These are phyloP conservation scores for Phaenicophaeus curvirostris DNA, from an alignment of 2,797 vertebrate species.

Conservation along the genomic window DNA sequence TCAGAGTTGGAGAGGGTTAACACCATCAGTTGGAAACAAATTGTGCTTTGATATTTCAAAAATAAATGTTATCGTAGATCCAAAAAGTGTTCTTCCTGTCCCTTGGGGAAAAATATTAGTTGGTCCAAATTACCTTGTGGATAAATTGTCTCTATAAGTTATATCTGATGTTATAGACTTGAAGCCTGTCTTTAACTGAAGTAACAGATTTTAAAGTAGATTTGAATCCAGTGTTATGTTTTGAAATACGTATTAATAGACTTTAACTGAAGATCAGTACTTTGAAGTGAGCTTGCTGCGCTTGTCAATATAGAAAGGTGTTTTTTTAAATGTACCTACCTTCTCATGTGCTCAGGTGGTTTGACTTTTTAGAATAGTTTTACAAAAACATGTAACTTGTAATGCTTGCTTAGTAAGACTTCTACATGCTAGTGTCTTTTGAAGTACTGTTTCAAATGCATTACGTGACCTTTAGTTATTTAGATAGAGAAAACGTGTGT, in stretches of 20 bases:
- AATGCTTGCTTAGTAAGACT: neutral
- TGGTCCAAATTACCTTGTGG: neutral
- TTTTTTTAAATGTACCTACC: neutral
- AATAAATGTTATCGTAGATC: neutral
- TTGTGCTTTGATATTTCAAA: neutral
- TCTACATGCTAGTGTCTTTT: neutral
- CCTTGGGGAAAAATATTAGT: neutral
- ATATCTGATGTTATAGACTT: neutral
- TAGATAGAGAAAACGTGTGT: neutral
- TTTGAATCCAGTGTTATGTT: neutral
- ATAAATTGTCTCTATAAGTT: neutral
- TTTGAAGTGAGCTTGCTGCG: neutral
- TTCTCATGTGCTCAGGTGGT: neutral
- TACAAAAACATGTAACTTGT: neutral
- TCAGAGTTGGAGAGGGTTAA: conserved; percentile 30
- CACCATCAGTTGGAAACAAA: neutral
- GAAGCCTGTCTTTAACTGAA: neutral
- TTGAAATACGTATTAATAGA: neutral
- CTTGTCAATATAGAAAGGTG: neutral
- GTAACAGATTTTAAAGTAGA: neutral
- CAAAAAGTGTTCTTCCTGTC: neutral
- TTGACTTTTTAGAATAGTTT: neutral
- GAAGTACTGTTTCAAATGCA: neutral
- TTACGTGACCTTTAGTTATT: neutral
- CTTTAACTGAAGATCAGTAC: neutral